A percentile compares a stretch with the other conserved stretches of the same genome.
Evolutionary conservation across 2,113 vertebrate species (phyloP).

Genomic region (Callithrix jacchus): DNA sequence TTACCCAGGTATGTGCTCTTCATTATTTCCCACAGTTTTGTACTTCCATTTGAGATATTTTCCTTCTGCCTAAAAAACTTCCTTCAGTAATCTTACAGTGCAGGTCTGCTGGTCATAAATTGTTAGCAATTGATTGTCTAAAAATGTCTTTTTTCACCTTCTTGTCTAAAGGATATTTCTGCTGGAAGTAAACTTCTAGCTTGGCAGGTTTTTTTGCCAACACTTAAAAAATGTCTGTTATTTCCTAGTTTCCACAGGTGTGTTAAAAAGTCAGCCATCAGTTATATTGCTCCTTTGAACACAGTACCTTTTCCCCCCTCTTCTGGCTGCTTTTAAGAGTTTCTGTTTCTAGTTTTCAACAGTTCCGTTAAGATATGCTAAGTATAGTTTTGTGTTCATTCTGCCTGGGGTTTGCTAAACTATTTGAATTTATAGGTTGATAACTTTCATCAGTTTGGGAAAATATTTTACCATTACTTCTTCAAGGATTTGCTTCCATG

Average conservation of each 20-base stretch:
- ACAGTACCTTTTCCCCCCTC: background rate
- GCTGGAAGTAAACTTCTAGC: conserved; percentile 15
- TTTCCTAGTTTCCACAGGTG: background rate
- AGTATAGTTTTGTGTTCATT: background rate
- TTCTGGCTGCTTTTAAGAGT: background rate
- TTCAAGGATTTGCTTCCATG: background rate
- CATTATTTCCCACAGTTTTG: background rate
- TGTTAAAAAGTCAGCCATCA: background rate
- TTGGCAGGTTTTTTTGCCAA: background rate
- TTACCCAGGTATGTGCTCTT: background rate
- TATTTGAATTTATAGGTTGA: background rate
- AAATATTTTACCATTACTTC: conserved; percentile 26
- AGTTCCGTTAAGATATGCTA: background rate
- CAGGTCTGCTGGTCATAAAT: background rate
- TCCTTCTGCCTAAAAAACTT: background rate
- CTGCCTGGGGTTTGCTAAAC: background rate
- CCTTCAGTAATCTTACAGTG: background rate
- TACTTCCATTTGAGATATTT: background rate
- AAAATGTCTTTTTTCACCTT: conserved; percentile 20
- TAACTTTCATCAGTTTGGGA: conserved; percentile 3
- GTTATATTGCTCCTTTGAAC: background rate
- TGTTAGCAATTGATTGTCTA: background rate
- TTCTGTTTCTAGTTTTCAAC: conserved; percentile 41
- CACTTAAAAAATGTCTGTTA: conserved; percentile 16
- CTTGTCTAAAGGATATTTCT: conserved; percentile 20